These are phyloP conservation scores for Myripristis murdjan DNA, from an alignment of 2,797 vertebrate genomes.

Conservation along the genomic window DNA sequence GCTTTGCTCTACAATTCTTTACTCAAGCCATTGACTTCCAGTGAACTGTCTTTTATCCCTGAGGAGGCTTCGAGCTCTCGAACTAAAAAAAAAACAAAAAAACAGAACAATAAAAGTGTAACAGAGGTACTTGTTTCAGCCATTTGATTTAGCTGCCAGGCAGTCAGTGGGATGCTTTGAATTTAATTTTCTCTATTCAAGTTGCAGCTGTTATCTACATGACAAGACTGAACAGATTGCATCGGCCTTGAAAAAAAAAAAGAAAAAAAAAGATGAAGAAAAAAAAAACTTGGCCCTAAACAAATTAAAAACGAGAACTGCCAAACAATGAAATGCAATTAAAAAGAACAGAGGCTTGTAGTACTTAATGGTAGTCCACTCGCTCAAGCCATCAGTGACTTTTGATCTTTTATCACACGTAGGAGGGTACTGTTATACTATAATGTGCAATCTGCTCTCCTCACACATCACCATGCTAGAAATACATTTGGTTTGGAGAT, in stretches of 20 bases:
- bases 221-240: conserved; percentile 83
- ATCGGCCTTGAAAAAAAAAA: conserved; percentile 62
- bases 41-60: conserved; percentile 59
- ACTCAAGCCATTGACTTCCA: conserved; percentile 40
- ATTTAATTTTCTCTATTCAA: conserved; percentile 82
- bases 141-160: conserved; percentile 84
- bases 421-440: conserved; percentile 77
- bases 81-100: conserved; percentile 54
- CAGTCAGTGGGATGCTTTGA: conserved; percentile 82
- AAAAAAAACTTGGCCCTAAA: conserved; percentile 54
- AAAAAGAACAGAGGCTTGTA: conserved; percentile 65
- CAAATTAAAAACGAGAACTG: conserved; percentile 78
- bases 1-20: conserved; percentile 32
- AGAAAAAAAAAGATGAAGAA: conserved; percentile 53
- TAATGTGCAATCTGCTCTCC: conserved; percentile 84
- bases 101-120: conserved; percentile 63
- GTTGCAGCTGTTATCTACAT: conserved; percentile 84
- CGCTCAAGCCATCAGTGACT: conserved; percentile 75
- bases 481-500: conserved; percentile 77
- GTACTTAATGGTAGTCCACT: conserved; percentile 56
- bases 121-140: conserved; percentile 64
- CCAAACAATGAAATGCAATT: conserved; percentile 79
- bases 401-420: conserved; percentile 80
- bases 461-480: conserved; percentile 77
- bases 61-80: conserved; percentile 62